Evolutionary conservation across 1,140 invertebrate species (phyloP), one percentile per base, ranked within the genome.

Genomic region (Euura saliciscinereae): DNA sequence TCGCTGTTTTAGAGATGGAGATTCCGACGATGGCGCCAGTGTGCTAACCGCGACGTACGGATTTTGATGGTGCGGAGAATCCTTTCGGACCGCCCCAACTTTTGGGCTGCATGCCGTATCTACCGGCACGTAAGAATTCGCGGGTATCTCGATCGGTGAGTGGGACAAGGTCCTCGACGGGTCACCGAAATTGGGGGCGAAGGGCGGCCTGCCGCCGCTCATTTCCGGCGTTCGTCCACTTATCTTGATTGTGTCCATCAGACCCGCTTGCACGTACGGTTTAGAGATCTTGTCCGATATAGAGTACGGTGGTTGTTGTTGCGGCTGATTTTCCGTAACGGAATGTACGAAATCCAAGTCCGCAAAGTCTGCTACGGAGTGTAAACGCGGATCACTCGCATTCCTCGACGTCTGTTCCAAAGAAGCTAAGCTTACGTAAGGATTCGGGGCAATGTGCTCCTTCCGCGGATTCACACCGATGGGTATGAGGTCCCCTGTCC

Each of bases 221-320:
- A 75, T 51, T 7, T n/a, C 66, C 43, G 64, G 65, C 66, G 73
- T 1, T 6, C 65, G 11, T 13, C 75, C 73, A 8, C 77, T 71
- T 43, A 79, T 78, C 6, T 78, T 80, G 6, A 79, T 67, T 2
- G 78, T 74, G 44, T 82, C 80, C 0, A 80, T 76, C 3, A 83
- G 45, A 43, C 79, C 80, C 10, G 79, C 76, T 66, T 84, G 83
- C 1, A 85, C 83, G 10, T 85, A 86, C 2, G 83, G 79, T 46
- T 81, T 85, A 13, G 68, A 74, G 2, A 73, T 13, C 42, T 75
- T 74, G 7, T 74, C 71, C 42, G 68, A 69, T 6, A 69, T 69
- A 8, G 66, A 67, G 66, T 13, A 67, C 8, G 66, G 66, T 45
- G 68, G 28, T 6, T 44, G 42, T 8, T 69, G 28, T 71, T 68